A percentile compares a stretch with the other conserved stretches of the same genome.
phyloP scores from a whole-genome alignment of 1,140 invertebrate species.

The Zaprionus lachaisei region DNA sequence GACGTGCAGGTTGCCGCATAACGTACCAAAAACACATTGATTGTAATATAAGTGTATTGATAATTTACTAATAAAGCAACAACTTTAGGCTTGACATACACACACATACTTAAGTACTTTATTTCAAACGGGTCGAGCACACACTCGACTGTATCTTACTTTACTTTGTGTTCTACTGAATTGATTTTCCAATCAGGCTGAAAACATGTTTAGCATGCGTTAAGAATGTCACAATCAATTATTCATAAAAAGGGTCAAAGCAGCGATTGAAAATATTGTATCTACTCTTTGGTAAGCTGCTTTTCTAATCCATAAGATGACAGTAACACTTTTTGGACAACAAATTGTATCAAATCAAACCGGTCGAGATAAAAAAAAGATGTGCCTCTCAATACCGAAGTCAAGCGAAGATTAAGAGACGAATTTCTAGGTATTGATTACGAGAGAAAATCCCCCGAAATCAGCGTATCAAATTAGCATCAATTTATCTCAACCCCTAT shows the following conservation, averaged over 20 bases:
- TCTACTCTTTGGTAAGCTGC: not conserved
- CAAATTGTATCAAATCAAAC: slow-evolving; percentile 43
- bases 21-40: too few species aligned
- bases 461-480: slow-evolving; percentile 70
- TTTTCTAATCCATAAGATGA: not conserved
- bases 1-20: too few species aligned
- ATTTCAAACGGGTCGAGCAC: too few species aligned
- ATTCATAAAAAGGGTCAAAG: slow-evolving; percentile 8
- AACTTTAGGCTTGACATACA: slow-evolving; percentile 14
- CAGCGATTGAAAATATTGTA: not conserved
- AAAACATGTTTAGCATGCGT: slow-evolving; percentile 34
- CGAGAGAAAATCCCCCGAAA: slow-evolving; percentile 51
- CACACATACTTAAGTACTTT: too few species aligned
- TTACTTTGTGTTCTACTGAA: too few species aligned
- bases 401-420: slow-evolving; percentile 34
- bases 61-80: too few species aligned
- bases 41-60: too few species aligned
- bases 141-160: too few species aligned
- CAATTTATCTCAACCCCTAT: slow-evolving; percentile 8
- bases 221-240: slow-evolving; percentile 40
- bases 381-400: slow-evolving; percentile 12
- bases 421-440: slow-evolving; percentile 65
- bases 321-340: not conserved
- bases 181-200: not conserved
- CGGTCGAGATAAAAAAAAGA: slow-evolving; percentile 43